A percentile compares a stretch with the other conserved stretches of the same genome.
Evolutionary conservation across 2,888 invertebrate genomes (phyloP).

Genomic region (Orchesellides sinensis): DNA sequence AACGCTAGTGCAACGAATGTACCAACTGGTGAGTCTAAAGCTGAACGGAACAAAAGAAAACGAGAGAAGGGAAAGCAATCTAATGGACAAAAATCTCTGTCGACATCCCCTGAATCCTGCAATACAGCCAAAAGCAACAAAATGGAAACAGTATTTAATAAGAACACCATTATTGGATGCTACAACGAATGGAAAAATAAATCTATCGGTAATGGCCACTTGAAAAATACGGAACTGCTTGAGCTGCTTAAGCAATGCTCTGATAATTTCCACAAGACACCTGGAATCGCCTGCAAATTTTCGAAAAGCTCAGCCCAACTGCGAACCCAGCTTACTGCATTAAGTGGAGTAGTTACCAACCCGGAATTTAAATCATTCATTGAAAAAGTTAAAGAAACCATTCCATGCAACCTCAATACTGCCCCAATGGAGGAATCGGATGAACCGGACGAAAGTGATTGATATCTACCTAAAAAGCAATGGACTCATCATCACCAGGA

Average conservation of each 20-base stretch:
- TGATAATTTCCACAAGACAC: neutral
- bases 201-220: conserved; percentile 3
- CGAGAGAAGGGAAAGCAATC: too few species aligned
- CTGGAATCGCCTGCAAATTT: neutral
- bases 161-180: neutral
- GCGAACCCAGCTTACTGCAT: neutral
- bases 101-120: neutral
- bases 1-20: neutral
- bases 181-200: neutral
- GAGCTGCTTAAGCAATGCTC: neutral
- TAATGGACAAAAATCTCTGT: neutral
- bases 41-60: too few species aligned
- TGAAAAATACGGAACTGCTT: neutral
- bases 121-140: neutral
- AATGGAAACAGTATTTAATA: neutral
- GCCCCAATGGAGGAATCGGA: too few species aligned
- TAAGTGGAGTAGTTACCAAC: neutral
- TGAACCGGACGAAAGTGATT: too few species aligned
- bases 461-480: neutral
- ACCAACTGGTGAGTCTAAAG: neutral
- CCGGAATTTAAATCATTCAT: neutral
- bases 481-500: neutral
- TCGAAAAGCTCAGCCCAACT: neutral
- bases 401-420: too few species aligned
- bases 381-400: neutral